Conservation (phyloP, 30 jellyfish, hydroid and myxozoan genomes). For the Chironex yamaguchii region DNA sequence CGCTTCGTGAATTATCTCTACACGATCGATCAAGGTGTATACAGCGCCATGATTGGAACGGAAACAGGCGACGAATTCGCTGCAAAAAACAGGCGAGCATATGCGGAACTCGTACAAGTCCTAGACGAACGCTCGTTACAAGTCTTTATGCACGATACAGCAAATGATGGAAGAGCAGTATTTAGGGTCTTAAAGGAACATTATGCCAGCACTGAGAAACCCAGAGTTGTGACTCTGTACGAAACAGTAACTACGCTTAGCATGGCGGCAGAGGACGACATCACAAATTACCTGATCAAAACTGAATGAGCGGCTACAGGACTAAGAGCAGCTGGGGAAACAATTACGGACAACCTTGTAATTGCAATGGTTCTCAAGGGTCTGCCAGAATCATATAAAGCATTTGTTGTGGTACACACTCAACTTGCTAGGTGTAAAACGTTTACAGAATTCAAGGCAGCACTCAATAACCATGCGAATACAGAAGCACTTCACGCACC, state of each 20-base stretch:
- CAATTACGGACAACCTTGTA: conserved; percentile 13
- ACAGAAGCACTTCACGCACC: conserved; percentile 39
- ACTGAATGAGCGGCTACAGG: conserved; percentile 53
- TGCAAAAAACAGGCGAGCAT: conserved; percentile 34
- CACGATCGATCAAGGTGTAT: conserved; percentile 17
- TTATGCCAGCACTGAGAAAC: conserved; percentile 37
- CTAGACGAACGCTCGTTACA: conserved; percentile 28
- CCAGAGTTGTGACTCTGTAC: conserved; percentile 34
- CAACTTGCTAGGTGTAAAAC: conserved; percentile 55
- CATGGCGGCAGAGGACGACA: conserved; percentile 23
- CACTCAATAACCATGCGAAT: conserved; percentile 38
- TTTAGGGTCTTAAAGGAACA: neutral
- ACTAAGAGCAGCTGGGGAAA: conserved; percentile 24
- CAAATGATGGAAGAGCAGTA: conserved; percentile 34
- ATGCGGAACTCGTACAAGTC: conserved; percentile 49
- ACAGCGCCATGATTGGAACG: neutral
- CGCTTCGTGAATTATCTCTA: conserved; percentile 42
- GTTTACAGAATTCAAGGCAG: conserved; percentile 63
- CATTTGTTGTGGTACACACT: conserved; percentile 67
- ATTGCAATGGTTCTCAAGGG: conserved; percentile 36
- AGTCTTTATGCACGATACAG: conserved; percentile 19
- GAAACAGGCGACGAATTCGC: conserved; percentile 4
- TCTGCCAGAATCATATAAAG: conserved; percentile 51
- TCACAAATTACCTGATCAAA: conserved; percentile 36
- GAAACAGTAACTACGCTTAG: conserved; percentile 1